These are phyloP conservation scores for Cacatua alba DNA, from an alignment of 2,113 vertebrate genomes.

Conservation along the genomic window DNA sequence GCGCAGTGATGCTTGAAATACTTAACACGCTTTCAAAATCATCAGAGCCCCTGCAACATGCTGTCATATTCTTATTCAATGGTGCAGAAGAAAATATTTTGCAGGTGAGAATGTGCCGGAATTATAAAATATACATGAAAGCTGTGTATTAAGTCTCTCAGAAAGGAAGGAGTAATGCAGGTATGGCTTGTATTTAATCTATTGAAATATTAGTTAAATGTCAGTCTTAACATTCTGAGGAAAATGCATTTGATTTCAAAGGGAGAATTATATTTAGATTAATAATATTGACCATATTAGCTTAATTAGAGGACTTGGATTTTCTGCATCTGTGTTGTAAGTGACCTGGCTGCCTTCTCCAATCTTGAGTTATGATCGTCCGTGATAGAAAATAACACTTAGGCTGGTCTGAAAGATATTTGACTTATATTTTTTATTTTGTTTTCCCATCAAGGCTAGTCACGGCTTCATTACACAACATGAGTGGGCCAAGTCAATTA, in stretches of 20 bases:
- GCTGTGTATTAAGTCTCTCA: background rate
- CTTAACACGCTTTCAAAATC: conserved; percentile 86
- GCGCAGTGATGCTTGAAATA: conserved; percentile 96
- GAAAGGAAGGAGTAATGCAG: background rate
- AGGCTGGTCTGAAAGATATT: background rate
- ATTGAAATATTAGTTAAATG: background rate
- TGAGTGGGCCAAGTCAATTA: conserved; percentile 89
- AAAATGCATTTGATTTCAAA: background rate
- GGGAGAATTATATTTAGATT: background rate
- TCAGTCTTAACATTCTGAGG: background rate
- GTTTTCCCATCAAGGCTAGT: conserved; percentile 84
- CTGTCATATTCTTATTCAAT: conserved; percentile 95
- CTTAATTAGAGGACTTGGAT: background rate
- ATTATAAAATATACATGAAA: background rate
- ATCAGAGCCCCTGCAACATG: conserved; percentile 84
- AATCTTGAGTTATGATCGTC: background rate
- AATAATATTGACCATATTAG: background rate
- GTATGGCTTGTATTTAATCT: background rate
- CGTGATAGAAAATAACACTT: background rate
- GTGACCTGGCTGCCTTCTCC: background rate
- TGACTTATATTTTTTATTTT: conserved; percentile 18
- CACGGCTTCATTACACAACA: conserved; percentile 99
- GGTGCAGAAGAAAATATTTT: conserved; percentile 97
- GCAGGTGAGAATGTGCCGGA: conserved; percentile 80
- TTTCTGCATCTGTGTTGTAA: background rate